Evolutionary conservation across 1,140 invertebrate species (phyloP).

Genomic region (honey bee (Apis mellifera)): Amel_HAv3.1 CM009942.2:9781501-9782000

Average conservation of each 20-base stretch:
- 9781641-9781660: constrained; percentile 19
- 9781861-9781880: no score
- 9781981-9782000: constrained; percentile 15
- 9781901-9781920: no score
- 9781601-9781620: constrained; percentile 54
- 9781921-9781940: no score
- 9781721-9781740: not conserved
- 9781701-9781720: constrained; percentile 1
- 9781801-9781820: no score
- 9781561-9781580: constrained; percentile 27
- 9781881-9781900: not conserved
- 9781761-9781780: constrained; percentile 43
- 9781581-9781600: constrained; percentile 46
- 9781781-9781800: not conserved
- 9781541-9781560: constrained; percentile 21
- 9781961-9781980: constrained; percentile 19
- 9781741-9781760: not conserved
- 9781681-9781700: constrained; percentile 23
- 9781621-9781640: constrained; percentile 39
- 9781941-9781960: constrained; percentile 24
- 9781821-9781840: no score
- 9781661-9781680: constrained; percentile 26
- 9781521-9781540: constrained; percentile 4
- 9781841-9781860: no score
- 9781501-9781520: constrained; percentile 59